phyloP scores from a whole-genome alignment of 2,797 vertebrate genomes.

The Falco rusticolus region DNA sequence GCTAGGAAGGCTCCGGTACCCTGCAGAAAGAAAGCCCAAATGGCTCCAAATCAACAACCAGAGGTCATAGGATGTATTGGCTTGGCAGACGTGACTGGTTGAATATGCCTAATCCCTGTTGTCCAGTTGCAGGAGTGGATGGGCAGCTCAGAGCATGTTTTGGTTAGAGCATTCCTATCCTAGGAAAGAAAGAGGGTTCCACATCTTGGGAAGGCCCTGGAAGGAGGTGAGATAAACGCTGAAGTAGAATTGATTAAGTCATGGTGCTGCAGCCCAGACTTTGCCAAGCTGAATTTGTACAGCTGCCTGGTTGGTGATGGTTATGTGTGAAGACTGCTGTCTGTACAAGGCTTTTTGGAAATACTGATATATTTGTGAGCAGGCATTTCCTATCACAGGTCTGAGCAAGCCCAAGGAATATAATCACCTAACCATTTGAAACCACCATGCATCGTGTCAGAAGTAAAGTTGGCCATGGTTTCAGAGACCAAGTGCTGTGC shows the following conservation, averaged over 20 bases:
- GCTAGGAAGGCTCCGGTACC: background rate
- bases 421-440: background rate
- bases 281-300: background rate
- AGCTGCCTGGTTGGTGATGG: background rate
- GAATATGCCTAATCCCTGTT: background rate
- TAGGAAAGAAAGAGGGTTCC: background rate
- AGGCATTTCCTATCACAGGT: background rate
- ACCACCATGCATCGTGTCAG: rapidly evolving
- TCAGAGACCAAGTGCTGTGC: background rate
- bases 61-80: background rate
- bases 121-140: background rate
- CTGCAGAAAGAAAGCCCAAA: background rate
- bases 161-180: background rate
- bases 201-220: background rate
- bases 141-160: background rate
- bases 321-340: background rate
- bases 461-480: background rate
- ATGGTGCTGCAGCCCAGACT: background rate
- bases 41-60: background rate
- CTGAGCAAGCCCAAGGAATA: background rate
- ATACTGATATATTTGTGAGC: background rate
- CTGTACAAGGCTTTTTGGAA: background rate
- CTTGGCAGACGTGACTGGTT: background rate
- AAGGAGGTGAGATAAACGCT: background rate
- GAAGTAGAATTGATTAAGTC: background rate